Base-by-base conservation (phyloP, 1,140 invertebrate genomes). In the Contarinia nasturtii region DNA sequence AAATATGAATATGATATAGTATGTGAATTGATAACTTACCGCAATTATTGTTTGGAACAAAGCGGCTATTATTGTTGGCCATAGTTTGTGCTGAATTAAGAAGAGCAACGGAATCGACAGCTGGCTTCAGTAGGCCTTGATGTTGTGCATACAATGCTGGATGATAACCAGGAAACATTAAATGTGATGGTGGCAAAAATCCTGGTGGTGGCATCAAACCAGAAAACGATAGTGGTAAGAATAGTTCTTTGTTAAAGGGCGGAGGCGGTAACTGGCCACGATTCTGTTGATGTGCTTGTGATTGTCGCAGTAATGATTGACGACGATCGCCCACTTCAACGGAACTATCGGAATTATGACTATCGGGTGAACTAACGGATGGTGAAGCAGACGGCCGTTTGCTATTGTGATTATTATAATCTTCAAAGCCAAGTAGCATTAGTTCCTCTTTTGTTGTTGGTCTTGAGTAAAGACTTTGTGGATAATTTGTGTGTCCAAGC, bases 341-440 rank as follows among this genome's bases (percentile, higher is more conserved):
- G 0, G 76, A 79, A 8, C 78, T 80, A 49, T 81, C 80, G 43
- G 80, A 83, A 52, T 80, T 80, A 49, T 82, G 78, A 0, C 79
- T 82, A 48, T 82, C 81, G 0, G 80, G 80, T 0, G 80, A 82
- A 43, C 77, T 79, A 0, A 82, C 76, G 41, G 75, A 80, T 0
- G 80, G 79, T 0, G 75, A 76, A 0, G 75, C 69, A 14, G 47
- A 37, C 10, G 56, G 58, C 45, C 60, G 59, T 21, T 62, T 61
- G 27, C 27, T 27, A 27, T 27, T 27, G 27, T 27, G 27, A 27
- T 27, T 27, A 27, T 27, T 27, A 56, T 71, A 75, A 47, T 79
- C 76, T 44, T 81, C 79, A 22, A 80, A 50, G 2, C 75, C 73
- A 40, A 79, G 57, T 53, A 78, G 64, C 50, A 77, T 68, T 0